Percentiles rank a stretch among this genome's conserved stretches.
These are phyloP conservation scores for Porites divaricata DNA, from an alignment of 92 coral and sea anemone species.

Conservation along the genomic window DNA sequence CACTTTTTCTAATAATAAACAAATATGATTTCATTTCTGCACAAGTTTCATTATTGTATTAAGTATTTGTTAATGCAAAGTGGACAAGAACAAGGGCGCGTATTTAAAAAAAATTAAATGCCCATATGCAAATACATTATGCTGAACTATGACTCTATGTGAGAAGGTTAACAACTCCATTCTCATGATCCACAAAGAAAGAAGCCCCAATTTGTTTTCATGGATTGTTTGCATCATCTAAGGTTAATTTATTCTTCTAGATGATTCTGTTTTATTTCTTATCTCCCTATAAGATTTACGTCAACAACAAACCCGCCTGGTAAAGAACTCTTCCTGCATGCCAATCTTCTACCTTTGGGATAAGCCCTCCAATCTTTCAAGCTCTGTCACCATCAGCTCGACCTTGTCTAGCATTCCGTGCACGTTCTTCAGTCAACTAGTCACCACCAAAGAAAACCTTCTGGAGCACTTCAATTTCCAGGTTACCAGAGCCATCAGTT, in stretches of 20 bases:
- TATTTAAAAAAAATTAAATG: background rate
- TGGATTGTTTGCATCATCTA: constrained; percentile 11
- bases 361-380: constrained; percentile 46
- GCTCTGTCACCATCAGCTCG: constrained; percentile 61
- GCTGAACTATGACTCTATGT: constrained; percentile 9
- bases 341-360: constrained; percentile 68
- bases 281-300: background rate
- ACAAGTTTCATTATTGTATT: constrained; percentile 5
- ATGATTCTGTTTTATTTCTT: background rate
- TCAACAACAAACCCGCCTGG: constrained; percentile 34
- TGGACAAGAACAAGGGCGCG: constrained; percentile 10
- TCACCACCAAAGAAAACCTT: constrained; percentile 70
- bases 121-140: constrained; percentile 10
- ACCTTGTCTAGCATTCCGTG: constrained; percentile 56
- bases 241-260: constrained; percentile 10
- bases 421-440: constrained; percentile 70
- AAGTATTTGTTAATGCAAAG: constrained; percentile 9
- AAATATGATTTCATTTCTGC: background rate
- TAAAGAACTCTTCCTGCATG: constrained; percentile 53
- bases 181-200: background rate
- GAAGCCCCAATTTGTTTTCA: constrained; percentile 4
- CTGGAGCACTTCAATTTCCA: constrained; percentile 9
- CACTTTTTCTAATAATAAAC: too few species aligned
- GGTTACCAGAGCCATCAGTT: background rate
- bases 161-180: background rate